These are phyloP conservation scores for Melanotaenia parkinsoni DNA, from an alignment of 2,797 vertebrate genomes.

Conservation along the genomic window DNA sequence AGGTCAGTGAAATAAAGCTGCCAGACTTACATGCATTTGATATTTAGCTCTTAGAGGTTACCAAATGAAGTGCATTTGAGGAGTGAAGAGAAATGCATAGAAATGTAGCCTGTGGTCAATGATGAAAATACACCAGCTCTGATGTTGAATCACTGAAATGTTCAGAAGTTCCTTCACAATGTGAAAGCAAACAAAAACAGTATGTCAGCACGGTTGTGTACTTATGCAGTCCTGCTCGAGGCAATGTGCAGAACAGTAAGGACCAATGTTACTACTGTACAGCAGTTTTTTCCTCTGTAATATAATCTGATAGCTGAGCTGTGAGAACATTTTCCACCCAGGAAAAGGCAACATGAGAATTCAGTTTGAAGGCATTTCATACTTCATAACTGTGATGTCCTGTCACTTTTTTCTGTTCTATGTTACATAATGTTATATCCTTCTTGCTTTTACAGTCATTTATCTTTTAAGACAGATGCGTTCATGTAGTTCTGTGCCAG, in stretches of 20 bases:
- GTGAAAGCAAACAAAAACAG: constrained; percentile 28
- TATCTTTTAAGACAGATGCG: neutral
- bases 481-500: neutral
- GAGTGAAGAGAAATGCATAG: constrained; percentile 3
- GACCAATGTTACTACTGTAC: neutral
- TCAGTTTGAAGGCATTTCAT: neutral
- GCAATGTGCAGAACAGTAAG: neutral
- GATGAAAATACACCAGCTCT: constrained; percentile 16
- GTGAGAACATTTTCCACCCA: constrained; percentile 2
- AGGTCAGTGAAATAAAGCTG: constrained; percentile 3
- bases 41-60: constrained; percentile 21
- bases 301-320: constrained; percentile 6
- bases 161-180: constrained; percentile 13
- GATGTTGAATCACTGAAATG: constrained; percentile 21
- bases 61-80: constrained; percentile 22
- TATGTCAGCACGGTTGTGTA: neutral
- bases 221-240: neutral
- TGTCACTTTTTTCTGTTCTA: neutral
- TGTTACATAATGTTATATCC: neutral
- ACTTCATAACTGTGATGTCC: neutral
- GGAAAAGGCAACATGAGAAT: neutral
- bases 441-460: constrained; percentile 1
- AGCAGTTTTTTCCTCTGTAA: neutral
- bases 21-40: constrained; percentile 37
- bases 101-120: constrained; percentile 29